These are phyloP conservation scores for Diabrotica virgifera DNA, from an alignment of 1,140 invertebrate genomes.

Conservation along the genomic window DNA sequence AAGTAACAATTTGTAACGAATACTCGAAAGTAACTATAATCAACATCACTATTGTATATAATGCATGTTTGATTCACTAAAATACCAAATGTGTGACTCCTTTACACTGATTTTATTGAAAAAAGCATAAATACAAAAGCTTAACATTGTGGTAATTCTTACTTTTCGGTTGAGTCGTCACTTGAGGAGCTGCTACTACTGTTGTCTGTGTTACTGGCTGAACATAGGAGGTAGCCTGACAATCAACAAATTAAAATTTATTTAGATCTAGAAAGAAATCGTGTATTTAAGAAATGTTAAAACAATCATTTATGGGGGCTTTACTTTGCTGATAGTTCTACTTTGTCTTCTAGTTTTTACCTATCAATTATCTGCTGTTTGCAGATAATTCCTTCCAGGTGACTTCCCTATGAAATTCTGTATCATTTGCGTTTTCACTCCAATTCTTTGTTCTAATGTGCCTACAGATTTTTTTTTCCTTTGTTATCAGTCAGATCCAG, in stretches of 20 bases:
- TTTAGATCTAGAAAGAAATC: too few relatives aligned
- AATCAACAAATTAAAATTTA: background rate
- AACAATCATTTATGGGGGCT: constrained; percentile 3
- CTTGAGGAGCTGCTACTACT: constrained; percentile 47
- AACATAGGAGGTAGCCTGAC: constrained; percentile 42
- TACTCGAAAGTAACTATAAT: too few relatives aligned
- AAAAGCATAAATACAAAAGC: background rate
- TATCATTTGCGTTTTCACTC: background rate
- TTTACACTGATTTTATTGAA: background rate
- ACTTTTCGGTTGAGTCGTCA: constrained; percentile 50
- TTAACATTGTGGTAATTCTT: constrained; percentile 24
- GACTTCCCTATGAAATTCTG: constrained; percentile 38
- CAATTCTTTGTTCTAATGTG: too few relatives aligned
- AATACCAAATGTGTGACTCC: background rate
- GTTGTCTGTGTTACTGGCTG: constrained; percentile 48
- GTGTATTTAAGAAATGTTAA: too few relatives aligned
- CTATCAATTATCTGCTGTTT: too few relatives aligned
- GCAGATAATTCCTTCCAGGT: too few relatives aligned
- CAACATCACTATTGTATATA: too few relatives aligned
- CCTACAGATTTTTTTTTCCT: too few relatives aligned
- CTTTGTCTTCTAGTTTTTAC: too few relatives aligned
- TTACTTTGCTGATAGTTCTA: too few relatives aligned
- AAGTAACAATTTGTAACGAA: too few relatives aligned
- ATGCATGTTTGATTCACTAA: background rate
- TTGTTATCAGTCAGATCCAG: too few relatives aligned